Evolutionary conservation across 2,888 invertebrate genomes (phyloP).

Genomic region (Cataglyphis rosenhaueri): DNA sequence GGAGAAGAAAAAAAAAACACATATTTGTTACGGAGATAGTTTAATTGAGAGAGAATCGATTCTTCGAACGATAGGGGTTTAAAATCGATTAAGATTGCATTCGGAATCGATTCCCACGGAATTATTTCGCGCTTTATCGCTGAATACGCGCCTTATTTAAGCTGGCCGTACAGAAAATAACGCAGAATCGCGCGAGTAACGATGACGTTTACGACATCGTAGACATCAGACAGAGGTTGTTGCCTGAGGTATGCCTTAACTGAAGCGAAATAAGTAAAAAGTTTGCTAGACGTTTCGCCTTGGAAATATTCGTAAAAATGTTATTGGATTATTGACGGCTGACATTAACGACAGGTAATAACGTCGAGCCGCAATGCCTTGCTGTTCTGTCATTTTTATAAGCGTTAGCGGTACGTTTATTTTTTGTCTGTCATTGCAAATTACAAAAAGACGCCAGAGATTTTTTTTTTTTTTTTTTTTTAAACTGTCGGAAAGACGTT

Average conservation of each 20-base stretch:
- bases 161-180: slow-evolving; percentile 54
- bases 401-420: not conserved
- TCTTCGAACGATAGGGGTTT: not conserved
- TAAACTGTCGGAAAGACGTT: not conserved
- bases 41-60: not conserved
- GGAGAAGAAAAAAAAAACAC: not conserved
- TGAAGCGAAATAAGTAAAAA: slow-evolving; percentile 26
- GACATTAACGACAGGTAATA: slow-evolving; percentile 54
- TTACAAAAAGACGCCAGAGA: not conserved
- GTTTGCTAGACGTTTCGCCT: slow-evolving; percentile 34
- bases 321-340: slow-evolving; percentile 50
- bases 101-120: not conserved
- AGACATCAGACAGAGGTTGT: slow-evolving; percentile 56
- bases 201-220: slow-evolving; percentile 67
- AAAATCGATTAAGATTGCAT: not conserved
- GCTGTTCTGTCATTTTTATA: slow-evolving; percentile 11
- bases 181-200: slow-evolving; percentile 60
- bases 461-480: slow-evolving; percentile 5
- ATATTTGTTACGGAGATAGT: not conserved
- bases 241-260: slow-evolving; percentile 37
- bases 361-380: slow-evolving; percentile 26
- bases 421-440: slow-evolving; percentile 15
- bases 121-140: slow-evolving; percentile 47
- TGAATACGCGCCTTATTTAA: slow-evolving; percentile 58
- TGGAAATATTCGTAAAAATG: slow-evolving; percentile 53